These are phyloP conservation scores for Melinaea marsaeus DNA, from an alignment of 2,888 invertebrate genomes.

Conservation along the genomic window DNA sequence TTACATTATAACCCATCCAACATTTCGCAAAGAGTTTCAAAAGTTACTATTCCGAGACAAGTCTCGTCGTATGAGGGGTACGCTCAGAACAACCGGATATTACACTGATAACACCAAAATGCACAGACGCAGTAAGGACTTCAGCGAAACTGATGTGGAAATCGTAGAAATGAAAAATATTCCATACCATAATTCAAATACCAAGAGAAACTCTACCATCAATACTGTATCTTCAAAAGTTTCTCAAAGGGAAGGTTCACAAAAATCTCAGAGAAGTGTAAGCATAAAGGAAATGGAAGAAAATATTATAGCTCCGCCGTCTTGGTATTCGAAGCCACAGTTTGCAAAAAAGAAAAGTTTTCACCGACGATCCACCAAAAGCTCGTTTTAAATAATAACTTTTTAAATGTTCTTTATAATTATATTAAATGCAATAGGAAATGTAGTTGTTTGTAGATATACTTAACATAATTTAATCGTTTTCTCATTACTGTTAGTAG, in stretches of 20 bases:
- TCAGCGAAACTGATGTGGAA: conserved; percentile 73
- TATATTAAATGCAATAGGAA: no score
- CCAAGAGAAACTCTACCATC: conserved; percentile 37
- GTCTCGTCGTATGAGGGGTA: conserved; percentile 59
- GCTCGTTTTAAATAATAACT: conserved; percentile 30
- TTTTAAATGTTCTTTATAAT: background rate
- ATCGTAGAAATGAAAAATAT: conserved; percentile 75
- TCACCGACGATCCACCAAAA: conserved; percentile 60
- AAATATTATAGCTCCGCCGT: conserved; percentile 62
- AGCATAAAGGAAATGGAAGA: conserved; percentile 66
- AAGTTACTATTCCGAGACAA: conserved; percentile 64
- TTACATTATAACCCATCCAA: conserved; percentile 88
- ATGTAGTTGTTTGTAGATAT: no score
- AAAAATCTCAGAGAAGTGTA: conserved; percentile 50
- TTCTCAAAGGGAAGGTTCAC: conserved; percentile 54
- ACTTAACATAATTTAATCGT: background rate
- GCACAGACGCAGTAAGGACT: conserved; percentile 60
- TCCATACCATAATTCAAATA: conserved; percentile 50
- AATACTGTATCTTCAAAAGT: conserved; percentile 58
- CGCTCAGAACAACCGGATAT: conserved; percentile 56
- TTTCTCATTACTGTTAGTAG: background rate
- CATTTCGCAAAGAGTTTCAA: conserved; percentile 81
- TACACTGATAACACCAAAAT: conserved; percentile 52
- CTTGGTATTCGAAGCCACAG: conserved; percentile 75
- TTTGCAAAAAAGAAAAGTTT: conserved; percentile 73